Base-by-base conservation (phyloP, 1,140 invertebrate species). In the Drosophila orena region DNA sequence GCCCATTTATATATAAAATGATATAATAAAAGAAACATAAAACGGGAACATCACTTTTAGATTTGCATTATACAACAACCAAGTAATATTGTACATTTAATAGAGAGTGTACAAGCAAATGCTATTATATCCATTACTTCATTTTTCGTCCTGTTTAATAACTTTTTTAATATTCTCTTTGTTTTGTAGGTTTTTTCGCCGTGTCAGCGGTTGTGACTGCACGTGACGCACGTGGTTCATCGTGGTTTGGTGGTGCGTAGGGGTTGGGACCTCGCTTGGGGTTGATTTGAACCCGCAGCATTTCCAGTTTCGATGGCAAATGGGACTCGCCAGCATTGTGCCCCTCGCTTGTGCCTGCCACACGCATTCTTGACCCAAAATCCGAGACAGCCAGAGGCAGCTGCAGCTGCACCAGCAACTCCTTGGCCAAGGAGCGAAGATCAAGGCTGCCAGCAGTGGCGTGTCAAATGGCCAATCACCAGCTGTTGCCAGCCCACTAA, bases 341-440 rank as follows among this genome's bases (percentile, higher is more conserved):
- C 47, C 44, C 58, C 49, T 64, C 78, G 83, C 81, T 78, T 86
- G 81, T 59, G 81, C 62, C 81, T 81, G 83, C 81, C 81, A 86
- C 81, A 86, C 83, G 81, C 81, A 86, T 76, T 76, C 74, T 86
- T 85, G 81, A 79, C 76, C 72, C 80, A 50, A 75, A 75, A 75
- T 35, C 40, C 59, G 74, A 30, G 46, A 75, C 40, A 15, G 35
- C 74, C 34, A 75, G 17, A 4, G 34, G 43, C 60, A 61, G 42
- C 49, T 75, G 59, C 59, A 59, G 20, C 57, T 49, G 64, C 55
- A 59, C 14, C 34, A 43, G 27, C 50, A 73, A 74, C 79, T 79
- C 78, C 83, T 86, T 81, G 79, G 69, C 70, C 79, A 49, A 49
- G 80, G 40, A 17, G 0, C 37, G n/a, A 43, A 43, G 78, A 78